Evolutionary conservation across 2,888 invertebrate genomes (phyloP), one percentile per base, ranked within the genome.

Genomic region (Diaperis boleti): DNA sequence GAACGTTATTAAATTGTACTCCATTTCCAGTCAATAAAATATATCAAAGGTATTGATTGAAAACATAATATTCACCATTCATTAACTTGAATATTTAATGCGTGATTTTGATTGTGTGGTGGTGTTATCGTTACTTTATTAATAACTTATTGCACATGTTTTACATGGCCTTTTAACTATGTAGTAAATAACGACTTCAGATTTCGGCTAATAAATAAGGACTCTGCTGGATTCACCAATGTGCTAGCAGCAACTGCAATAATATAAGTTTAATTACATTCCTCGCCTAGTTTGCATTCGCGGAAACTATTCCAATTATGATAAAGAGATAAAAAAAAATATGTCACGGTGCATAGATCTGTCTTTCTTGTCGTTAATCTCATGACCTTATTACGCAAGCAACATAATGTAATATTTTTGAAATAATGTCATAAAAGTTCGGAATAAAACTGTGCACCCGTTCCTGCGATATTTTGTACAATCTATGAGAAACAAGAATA

Each of bases 401-500:
- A 26, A 26, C 26, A 26, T 20, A 20, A 20, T 26, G 26, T 26
- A 6, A 26, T 26, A 26, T 26, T 26, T n/a, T n/a, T 5, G n/a
- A 5, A 26, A 26, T 26, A 8, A 26, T 6, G 26, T 26, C 26
- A 26, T 26, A 26, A 26, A 26, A 2, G 26, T 26, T 26, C 26
- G 26, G 26, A 3, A 26, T 26, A 26, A 26, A 26, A 26, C 8
- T 26, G 26, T 26, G 26, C 6, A 26, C 26, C n/a, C 26, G 1
- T 26, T 26, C 6, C 39, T 15, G 20, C 18, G 18, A 39, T 26
- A 20, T 22, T 39, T 39, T 52, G 10, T n/a, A 52, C 37, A 52
- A 52, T 52, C 52, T 39, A 26, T 39, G 15, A 22, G n/a, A 15
- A 17, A 15, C 50, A 50, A 39, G 14, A 49, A 18, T 8, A n/a